Conservation (phyloP, 37 sponge, comb jelly and placozoan species). For the Geodia barretti region DNA sequence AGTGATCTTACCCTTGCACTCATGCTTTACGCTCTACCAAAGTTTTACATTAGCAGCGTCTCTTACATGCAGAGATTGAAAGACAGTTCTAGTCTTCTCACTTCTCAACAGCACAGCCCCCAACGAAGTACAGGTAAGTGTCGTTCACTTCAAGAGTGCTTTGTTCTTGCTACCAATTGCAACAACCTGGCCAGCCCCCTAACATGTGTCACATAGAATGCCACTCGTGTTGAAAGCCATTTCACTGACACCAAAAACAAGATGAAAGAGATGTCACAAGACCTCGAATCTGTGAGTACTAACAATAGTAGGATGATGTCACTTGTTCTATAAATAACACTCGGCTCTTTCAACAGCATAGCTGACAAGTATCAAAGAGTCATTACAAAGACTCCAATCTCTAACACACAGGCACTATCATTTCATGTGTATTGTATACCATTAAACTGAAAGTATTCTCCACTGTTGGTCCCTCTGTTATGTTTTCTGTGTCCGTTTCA, state of each 20-base stretch:
- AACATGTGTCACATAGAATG: background rate
- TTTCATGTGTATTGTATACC: too few relatives aligned
- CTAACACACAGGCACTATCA: too few relatives aligned
- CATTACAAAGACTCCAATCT: too few relatives aligned
- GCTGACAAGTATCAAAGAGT: background rate
- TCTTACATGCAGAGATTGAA: background rate
- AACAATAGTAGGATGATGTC: background rate
- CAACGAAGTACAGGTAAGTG: background rate
- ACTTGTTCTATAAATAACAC: background rate
- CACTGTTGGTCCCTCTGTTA: too few relatives aligned
- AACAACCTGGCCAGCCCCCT: background rate
- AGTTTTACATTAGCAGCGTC: too few relatives aligned
- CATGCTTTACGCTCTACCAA: too few relatives aligned
- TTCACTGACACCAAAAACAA: background rate
- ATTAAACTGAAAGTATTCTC: too few relatives aligned
- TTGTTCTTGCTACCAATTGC: background rate
- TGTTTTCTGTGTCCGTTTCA: too few relatives aligned
- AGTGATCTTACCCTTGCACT: too few relatives aligned
- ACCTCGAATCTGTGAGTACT: background rate
- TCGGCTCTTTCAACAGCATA: background rate
- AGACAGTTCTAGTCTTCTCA: background rate
- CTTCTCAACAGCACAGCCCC: background rate
- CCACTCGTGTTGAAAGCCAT: background rate
- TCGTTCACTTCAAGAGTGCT: background rate
- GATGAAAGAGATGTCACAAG: constrained; percentile 3